A percentile compares a stretch with the other conserved stretches of the same genome.
Evolutionary conservation across 2,797 vertebrate genomes (phyloP).

Genomic region (Centroberyx gerrardi): DNA sequence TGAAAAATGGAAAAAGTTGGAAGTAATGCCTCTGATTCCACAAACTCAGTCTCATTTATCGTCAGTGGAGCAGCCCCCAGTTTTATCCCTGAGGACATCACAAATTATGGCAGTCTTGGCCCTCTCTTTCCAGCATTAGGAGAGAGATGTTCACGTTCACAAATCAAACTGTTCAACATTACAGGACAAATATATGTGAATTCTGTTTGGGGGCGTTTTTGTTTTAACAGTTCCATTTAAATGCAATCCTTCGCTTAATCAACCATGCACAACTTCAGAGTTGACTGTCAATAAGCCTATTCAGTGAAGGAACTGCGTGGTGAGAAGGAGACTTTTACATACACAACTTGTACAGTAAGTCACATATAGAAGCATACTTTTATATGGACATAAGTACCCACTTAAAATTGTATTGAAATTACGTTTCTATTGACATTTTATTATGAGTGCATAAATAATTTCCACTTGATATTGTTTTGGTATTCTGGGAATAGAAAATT

Average conservation of each 20-base stretch:
- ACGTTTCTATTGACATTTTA: neutral
- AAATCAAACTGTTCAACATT: neutral
- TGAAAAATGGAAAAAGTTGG: conserved; percentile 16
- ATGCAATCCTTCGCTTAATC: neutral
- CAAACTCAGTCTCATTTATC: conserved; percentile 29
- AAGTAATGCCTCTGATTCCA: neutral
- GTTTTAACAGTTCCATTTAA: neutral
- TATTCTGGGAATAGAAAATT: conserved; percentile 47
- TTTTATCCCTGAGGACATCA: conserved; percentile 29
- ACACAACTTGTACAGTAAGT: neutral
- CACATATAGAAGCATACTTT: neutral
- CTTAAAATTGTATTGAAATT: neutral
- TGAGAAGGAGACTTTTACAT: neutral
- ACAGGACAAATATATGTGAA: neutral
- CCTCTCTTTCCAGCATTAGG: neutral
- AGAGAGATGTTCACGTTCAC: neutral
- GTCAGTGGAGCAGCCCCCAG: conserved; percentile 4
- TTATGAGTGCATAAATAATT: conserved; percentile 8
- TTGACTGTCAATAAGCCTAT: neutral
- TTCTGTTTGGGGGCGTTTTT: neutral
- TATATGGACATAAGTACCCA: neutral
- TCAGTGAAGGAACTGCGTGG: too few relatives aligned
- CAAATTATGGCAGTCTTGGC: conserved; percentile 27
- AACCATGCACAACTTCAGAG: neutral
- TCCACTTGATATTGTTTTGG: conserved; percentile 36